A percentile compares a stretch with the other conserved stretches of the same genome.
Conservation (phyloP, 2,888 invertebrate genomes). For the Metacarcinus magister region DNA sequence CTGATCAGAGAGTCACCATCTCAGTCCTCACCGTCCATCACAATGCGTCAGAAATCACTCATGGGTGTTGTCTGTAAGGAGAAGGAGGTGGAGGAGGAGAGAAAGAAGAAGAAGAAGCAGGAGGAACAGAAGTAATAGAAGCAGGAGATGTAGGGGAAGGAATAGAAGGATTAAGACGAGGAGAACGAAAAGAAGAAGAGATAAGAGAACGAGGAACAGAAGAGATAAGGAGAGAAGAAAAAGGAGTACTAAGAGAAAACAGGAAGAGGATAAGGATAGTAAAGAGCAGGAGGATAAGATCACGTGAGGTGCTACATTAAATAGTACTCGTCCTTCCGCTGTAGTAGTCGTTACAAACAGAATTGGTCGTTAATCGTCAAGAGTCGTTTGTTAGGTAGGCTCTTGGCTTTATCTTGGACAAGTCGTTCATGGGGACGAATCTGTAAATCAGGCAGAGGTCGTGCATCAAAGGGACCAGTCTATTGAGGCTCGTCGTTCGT, state of each 20-base stretch:
- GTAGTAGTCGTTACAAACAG: neutral
- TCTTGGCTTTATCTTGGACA: neutral
- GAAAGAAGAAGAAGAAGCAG: neutral
- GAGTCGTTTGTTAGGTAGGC: neutral
- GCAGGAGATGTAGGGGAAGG: neutral
- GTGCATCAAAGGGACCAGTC: constrained; percentile 2
- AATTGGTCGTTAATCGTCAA: neutral
- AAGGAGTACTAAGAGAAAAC: neutral
- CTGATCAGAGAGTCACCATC: neutral
- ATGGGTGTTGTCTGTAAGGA: neutral
- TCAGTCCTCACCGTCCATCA: neutral
- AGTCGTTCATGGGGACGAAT: neutral
- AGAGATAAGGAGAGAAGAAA: neutral
- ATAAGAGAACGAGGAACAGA: neutral
- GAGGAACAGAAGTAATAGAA: neutral
- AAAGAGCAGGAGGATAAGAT: neutral
- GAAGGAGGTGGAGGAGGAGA: neutral
- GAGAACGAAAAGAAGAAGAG: neutral
- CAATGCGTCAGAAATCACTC: constrained; percentile 14
- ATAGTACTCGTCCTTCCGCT: neutral
- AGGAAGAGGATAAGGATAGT: neutral
- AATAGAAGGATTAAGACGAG: neutral
- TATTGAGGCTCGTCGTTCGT: neutral
- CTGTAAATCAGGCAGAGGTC: neutral
- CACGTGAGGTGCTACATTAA: neutral